These are phyloP conservation scores for Gavia stellata DNA, from an alignment of 2,113 vertebrate species.

Conservation along the genomic window DNA sequence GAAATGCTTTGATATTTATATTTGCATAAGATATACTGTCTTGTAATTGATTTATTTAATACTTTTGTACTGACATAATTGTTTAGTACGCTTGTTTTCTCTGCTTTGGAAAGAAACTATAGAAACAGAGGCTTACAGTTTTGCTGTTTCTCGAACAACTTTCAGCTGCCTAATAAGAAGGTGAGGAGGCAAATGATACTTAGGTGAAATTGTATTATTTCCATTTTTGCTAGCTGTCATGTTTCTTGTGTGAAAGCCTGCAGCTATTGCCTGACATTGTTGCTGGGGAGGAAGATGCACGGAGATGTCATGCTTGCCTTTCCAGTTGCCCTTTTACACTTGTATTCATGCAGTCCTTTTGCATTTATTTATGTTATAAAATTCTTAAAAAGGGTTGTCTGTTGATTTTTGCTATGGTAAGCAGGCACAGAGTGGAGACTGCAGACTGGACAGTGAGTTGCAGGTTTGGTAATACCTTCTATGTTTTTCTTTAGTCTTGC, in stretches of 20 bases:
- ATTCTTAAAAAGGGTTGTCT: neutral
- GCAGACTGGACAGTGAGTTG: neutral
- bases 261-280: neutral
- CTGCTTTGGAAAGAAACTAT: neutral
- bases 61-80: slow-evolving; percentile 17
- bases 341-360: neutral
- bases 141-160: neutral
- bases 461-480: neutral
- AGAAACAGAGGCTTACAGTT: neutral
- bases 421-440: neutral
- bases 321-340: neutral
- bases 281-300: neutral
- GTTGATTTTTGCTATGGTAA: neutral
- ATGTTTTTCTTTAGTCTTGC: neutral
- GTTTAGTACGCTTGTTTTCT: neutral
- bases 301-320: neutral
- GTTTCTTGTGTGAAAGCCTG: neutral
- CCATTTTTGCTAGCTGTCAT: neutral
- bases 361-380: neutral
- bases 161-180: neutral
- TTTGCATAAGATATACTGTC: slow-evolving; percentile 45
- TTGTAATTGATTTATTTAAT: slow-evolving; percentile 70
- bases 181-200: neutral
- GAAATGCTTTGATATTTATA: slow-evolving; percentile 63
- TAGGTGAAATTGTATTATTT: neutral